Conservation (phyloP, 2,797 vertebrate genomes). For the Chloroceryle amazona region DNA sequence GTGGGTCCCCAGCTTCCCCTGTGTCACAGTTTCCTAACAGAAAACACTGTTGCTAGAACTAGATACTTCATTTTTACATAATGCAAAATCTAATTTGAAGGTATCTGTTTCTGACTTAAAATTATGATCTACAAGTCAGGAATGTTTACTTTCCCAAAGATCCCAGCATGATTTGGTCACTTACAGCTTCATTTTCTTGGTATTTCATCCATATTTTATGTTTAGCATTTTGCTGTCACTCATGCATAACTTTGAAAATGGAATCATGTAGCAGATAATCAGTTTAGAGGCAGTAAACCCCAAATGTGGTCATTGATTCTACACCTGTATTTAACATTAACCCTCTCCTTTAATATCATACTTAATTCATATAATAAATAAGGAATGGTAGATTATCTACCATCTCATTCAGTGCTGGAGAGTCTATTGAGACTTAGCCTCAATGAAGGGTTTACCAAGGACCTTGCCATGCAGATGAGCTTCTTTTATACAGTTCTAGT, state of each 20-base stretch:
- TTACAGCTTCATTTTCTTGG: not conserved
- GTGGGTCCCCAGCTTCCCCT: not conserved
- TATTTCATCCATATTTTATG: constrained; percentile 37
- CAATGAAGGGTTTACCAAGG: not conserved
- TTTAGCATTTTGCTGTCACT: constrained; percentile 19
- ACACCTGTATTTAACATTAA: not conserved
- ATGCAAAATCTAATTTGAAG: constrained; percentile 1
- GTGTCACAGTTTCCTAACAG: not conserved
- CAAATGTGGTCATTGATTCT: not conserved
- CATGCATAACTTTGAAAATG: not conserved
- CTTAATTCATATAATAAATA: not conserved
- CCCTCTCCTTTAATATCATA: not conserved
- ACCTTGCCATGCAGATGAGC: not conserved
- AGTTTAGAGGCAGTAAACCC: not conserved
- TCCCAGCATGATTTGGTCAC: not conserved
- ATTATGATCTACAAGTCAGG: not conserved
- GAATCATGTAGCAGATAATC: not conserved
- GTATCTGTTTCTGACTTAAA: not conserved
- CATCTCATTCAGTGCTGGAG: not conserved
- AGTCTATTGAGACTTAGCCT: not conserved
- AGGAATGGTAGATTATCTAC: not conserved
- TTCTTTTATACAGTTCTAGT: not conserved
- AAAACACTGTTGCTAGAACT: not conserved
- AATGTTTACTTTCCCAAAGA: not conserved
- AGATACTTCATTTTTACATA: not conserved